Evolutionary conservation across 2,113 vertebrate species (phyloP).

Genomic region (Atherinomorus stipes): DNA sequence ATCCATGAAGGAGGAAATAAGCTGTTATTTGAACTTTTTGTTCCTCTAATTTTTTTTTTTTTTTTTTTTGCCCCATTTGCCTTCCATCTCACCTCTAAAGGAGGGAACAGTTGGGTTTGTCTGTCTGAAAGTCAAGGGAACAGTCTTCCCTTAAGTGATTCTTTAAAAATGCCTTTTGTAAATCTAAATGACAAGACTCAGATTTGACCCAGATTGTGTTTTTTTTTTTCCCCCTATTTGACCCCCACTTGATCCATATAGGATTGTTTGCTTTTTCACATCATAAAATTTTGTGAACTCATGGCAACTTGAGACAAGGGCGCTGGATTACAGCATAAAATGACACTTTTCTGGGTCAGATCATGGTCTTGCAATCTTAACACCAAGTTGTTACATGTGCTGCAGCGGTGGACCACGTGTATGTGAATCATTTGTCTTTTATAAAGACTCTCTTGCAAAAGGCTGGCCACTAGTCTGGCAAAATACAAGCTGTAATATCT

Average conservation of each 20-base stretch:
- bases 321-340: neutral
- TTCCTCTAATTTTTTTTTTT: neutral
- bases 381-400: constrained; percentile 71
- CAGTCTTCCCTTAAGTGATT: constrained; percentile 44
- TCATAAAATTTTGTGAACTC: constrained; percentile 17
- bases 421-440: constrained; percentile 90
- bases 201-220: constrained; percentile 49
- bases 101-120: constrained; percentile 36
- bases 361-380: constrained; percentile 60
- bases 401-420: constrained; percentile 72
- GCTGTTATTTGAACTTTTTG: constrained; percentile 12
- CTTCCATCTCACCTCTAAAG: constrained; percentile 51
- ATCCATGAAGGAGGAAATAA: constrained; percentile 20
- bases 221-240: constrained; percentile 15
- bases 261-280: constrained; percentile 45
- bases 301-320: constrained; percentile 58
- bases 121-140: constrained; percentile 56
- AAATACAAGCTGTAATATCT: constrained; percentile 93
- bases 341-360: constrained; percentile 37
- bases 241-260: constrained; percentile 54
- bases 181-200: constrained; percentile 36
- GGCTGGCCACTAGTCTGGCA: constrained; percentile 88
- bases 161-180: constrained; percentile 52
- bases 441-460: constrained; percentile 90
- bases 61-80: constrained; percentile 1